Conservation (phyloP, 2,797 vertebrate species). For the Argyrosomus regius region DNA sequence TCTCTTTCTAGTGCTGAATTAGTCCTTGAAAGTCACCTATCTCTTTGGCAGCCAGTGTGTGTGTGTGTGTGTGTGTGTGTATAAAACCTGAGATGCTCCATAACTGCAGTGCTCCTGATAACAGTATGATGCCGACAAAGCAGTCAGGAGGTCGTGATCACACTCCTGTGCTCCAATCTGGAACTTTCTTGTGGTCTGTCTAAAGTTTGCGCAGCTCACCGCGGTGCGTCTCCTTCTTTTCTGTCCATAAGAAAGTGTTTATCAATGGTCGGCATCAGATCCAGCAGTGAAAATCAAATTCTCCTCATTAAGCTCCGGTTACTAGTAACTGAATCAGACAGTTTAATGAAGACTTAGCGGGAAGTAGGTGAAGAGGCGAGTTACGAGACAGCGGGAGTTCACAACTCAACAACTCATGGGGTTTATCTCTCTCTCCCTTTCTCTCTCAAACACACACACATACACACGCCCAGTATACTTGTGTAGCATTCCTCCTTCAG, state of each 20-base stretch:
- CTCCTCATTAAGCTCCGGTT: slow-evolving; percentile 59
- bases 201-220: slow-evolving; percentile 21
- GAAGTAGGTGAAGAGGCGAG: slow-evolving; percentile 59
- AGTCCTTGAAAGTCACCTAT: slow-evolving; percentile 38
- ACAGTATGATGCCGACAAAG: background rate
- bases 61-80: background rate
- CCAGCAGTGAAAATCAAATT: slow-evolving; percentile 58
- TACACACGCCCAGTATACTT: slow-evolving; percentile 9
- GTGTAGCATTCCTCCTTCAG: slow-evolving; percentile 17
- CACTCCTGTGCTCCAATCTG: slow-evolving; percentile 1
- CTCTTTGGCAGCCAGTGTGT: background rate
- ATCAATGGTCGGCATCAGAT: slow-evolving; percentile 31
- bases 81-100: slow-evolving; percentile 15
- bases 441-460: slow-evolving; percentile 17
- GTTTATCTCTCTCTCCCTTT: slow-evolving; percentile 5
- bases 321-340: slow-evolving; percentile 54
- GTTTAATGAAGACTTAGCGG: slow-evolving; percentile 56
- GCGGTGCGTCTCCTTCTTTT: background rate
- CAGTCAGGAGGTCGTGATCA: slow-evolving; percentile 11
- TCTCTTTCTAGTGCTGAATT: slow-evolving; percentile 24
- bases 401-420: slow-evolving; percentile 13
- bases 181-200: slow-evolving; percentile 21
- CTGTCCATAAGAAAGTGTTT: slow-evolving; percentile 27
- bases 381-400: slow-evolving; percentile 44
- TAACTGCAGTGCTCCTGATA: slow-evolving; percentile 17